Conservation (phyloP, 2,113 vertebrate species). For the Forbesichthys papilliferus region DNA sequence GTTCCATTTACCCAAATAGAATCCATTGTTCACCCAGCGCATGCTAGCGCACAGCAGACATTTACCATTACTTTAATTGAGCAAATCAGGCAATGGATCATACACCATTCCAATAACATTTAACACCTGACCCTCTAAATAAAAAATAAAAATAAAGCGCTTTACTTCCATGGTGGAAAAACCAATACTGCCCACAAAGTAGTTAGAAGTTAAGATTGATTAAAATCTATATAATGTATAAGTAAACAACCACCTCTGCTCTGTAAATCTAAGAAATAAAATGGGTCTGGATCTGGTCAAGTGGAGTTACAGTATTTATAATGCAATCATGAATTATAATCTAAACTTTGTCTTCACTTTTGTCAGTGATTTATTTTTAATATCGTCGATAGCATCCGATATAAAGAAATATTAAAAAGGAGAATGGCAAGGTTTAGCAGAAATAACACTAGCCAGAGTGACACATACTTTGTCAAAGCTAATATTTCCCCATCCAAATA, state of each 20-base stretch:
- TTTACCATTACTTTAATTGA: neutral
- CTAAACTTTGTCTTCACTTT: no score
- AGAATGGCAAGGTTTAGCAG: neutral
- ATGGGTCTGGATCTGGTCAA: no score
- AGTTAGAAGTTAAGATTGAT: no score
- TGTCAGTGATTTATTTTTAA: no score
- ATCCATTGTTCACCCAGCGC: neutral
- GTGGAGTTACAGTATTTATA: no score
- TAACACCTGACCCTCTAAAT: neutral
- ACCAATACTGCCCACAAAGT: neutral
- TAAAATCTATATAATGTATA: no score
- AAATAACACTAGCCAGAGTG: neutral
- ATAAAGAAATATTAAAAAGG: no score
- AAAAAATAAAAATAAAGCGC: neutral
- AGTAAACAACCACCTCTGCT: no score
- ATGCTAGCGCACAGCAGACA: neutral
- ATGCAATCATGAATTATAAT: no score
- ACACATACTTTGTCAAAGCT: neutral
- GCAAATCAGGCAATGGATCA: neutral
- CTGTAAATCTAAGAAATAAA: no score
- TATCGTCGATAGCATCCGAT: no score
- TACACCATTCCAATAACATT: neutral
- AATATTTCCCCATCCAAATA: neutral
- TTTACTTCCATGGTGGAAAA: neutral
- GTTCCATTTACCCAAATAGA: neutral